These are phyloP conservation scores for Ailuropoda melanoleuca DNA, from an alignment of 2,113 vertebrate species.

Conservation along the genomic window DNA sequence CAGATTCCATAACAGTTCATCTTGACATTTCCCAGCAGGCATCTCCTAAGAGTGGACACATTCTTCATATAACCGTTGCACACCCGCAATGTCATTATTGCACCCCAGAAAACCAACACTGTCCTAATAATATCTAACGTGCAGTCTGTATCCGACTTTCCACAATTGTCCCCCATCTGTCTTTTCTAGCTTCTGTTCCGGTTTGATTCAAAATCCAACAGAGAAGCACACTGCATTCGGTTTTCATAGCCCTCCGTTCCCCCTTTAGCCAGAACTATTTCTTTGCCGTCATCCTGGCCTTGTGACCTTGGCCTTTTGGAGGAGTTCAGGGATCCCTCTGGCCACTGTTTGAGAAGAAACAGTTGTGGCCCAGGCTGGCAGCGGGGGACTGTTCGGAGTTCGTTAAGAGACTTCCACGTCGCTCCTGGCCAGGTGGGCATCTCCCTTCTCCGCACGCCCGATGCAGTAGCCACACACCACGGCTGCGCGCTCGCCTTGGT, in stretches of 20 bases:
- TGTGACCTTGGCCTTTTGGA: neutral
- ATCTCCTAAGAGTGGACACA: neutral
- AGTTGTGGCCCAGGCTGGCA: too few relatives aligned
- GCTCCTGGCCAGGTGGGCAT: neutral
- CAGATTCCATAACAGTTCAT: neutral
- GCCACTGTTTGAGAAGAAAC: neutral
- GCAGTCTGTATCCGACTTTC: neutral
- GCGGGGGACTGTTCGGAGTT: neutral
- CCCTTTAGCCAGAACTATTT: neutral
- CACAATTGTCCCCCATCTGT: rapidly evolving
- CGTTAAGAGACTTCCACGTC: neutral
- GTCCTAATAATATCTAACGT: rapidly evolving
- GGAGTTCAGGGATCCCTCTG: neutral
- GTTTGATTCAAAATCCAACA: neutral
- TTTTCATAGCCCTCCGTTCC: neutral
- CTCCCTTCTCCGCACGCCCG: neutral
- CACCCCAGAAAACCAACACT: neutral
- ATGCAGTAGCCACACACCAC: rapidly evolving
- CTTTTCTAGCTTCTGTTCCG: neutral
- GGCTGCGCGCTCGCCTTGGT: rapidly evolving
- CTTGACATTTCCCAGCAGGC: neutral
- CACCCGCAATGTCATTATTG: rapidly evolving
- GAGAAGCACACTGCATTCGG: neutral
- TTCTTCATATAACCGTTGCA: neutral
- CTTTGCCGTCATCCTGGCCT: neutral